Percentiles rank a stretch among this genome's conserved stretches.
Conservation (phyloP, 2,797 vertebrate genomes). For the Enteromius paludinosus region DNA sequence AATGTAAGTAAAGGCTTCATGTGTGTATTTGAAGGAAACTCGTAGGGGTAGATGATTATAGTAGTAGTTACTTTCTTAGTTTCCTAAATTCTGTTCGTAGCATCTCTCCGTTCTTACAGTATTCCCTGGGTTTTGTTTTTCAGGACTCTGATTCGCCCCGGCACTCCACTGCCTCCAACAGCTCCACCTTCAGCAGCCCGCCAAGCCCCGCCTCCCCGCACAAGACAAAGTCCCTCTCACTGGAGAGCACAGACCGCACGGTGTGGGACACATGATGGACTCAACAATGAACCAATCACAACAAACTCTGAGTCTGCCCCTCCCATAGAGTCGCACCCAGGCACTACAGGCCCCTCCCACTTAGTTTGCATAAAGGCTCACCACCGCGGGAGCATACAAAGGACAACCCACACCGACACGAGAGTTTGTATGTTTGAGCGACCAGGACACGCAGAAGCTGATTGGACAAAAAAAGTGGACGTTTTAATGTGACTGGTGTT, state of each 20-base stretch:
- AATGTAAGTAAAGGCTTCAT: background rate
- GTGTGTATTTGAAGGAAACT: background rate
- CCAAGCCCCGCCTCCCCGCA: constrained; percentile 93
- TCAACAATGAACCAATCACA: constrained; percentile 55
- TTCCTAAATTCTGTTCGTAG: background rate
- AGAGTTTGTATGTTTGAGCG: constrained; percentile 40
- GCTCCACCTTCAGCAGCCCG: constrained; percentile 98
- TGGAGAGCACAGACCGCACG: constrained; percentile 95
- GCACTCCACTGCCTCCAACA: constrained; percentile 97
- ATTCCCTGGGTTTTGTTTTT: constrained; percentile 3
- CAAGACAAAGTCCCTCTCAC: constrained; percentile 95
- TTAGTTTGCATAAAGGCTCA: constrained; percentile 41
- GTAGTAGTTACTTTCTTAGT: background rate
- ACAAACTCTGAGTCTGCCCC: constrained; percentile 43
- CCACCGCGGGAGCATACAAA: background rate
- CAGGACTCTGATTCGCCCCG: constrained; percentile 98
- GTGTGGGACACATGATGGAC: constrained; percentile 94
- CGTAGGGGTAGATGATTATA: background rate
- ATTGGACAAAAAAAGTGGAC: constrained; percentile 8
- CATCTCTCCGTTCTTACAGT: background rate
- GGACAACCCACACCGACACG: constrained; percentile 7
- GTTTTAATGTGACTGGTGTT: constrained; percentile 66
- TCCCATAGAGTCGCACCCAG: constrained; percentile 40
- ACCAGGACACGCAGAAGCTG: constrained; percentile 44
- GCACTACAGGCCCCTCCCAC: constrained; percentile 41